Base-by-base conservation (phyloP, 2,113 vertebrate genomes). In the Oncorhynchus tshawytscha region DNA sequence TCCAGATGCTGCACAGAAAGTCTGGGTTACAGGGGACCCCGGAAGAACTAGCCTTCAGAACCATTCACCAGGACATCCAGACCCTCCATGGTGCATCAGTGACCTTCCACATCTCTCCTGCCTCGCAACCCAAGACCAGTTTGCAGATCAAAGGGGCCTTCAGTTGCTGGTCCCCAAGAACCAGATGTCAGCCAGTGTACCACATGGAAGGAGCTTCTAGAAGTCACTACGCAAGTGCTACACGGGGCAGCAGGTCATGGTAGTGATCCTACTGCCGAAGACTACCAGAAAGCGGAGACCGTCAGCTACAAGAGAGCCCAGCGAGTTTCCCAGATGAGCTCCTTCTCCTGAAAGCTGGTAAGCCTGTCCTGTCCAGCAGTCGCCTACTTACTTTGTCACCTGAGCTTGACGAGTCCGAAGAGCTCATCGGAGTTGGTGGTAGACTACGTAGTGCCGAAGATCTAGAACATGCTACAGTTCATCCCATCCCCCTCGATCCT, bases 151-250 rank as follows among this genome's bases (percentile, higher is more conserved):
- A 25, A 25, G 25, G 25, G 25, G 1, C 25, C 25, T 25, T 25
- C 25, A 25, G n/a, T 13, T 8, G 7, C 29, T 39, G 1, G 16
- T 20, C n/a, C 4, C 9, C 48, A 1, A 25, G 4, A 24, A 1
- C 18, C 5, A 22, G 34, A 57, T 45, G 69, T 65, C 1, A 77
- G 25, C 8, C 18, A 24, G n/a, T 72, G 60, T 11, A 64, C 16
- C 29, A 72, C 77, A 12, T 80, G 74, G 77, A 68, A 75, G 4
- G 71, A 71, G 22, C 66, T 81, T 29, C 1, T 72, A 25, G 72
- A 82, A 12, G 72, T 13, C 3, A 78, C 69, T 22, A 11, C 31
- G 5, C 31, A 70, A 2, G 48, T 49, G 11, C 34, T 81, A 16
- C 79, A 76, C 2, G 22, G 25, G 27, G 22, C 5, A 27, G 15